phyloP scores from a whole-genome alignment of 2,113 vertebrate species.

The Sylvia atricapilla region DNA sequence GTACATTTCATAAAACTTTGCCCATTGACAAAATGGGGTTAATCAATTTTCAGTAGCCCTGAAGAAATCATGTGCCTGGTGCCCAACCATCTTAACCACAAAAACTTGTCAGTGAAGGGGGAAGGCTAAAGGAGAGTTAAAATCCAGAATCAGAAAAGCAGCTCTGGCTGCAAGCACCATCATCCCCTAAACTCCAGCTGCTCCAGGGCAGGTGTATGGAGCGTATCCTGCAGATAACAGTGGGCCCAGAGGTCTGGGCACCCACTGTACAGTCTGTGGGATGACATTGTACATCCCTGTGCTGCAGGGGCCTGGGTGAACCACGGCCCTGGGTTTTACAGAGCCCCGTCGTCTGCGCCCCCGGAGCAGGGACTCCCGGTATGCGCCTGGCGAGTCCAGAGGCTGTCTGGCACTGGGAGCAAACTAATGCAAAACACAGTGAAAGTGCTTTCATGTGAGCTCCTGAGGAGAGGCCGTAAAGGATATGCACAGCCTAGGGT shows the following conservation, averaged over 20 bases:
- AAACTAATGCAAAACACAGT: constrained; percentile 52
- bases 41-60: not conserved
- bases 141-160: not conserved
- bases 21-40: not conserved
- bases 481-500: not conserved
- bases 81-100: not conserved
- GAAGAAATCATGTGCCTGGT: not conserved
- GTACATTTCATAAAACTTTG: not conserved
- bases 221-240: accelerated
- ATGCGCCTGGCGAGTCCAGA: not conserved
- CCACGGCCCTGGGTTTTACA: no score
- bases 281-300: not conserved
- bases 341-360: not conserved
- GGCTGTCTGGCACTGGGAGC: constrained; percentile 15
- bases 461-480: constrained; percentile 40
- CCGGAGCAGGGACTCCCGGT: not conserved
- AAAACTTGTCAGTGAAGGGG: not conserved
- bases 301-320: accelerated
- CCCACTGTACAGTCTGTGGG: accelerated
- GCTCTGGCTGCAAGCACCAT: accelerated
- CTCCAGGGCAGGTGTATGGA: accelerated
- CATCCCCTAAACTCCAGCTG: not conserved
- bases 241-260: accelerated
- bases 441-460: constrained; percentile 33
- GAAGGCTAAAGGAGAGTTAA: not conserved